phyloP scores from a whole-genome alignment of 2,113 vertebrate genomes.

The Mustela lutreola region DNA sequence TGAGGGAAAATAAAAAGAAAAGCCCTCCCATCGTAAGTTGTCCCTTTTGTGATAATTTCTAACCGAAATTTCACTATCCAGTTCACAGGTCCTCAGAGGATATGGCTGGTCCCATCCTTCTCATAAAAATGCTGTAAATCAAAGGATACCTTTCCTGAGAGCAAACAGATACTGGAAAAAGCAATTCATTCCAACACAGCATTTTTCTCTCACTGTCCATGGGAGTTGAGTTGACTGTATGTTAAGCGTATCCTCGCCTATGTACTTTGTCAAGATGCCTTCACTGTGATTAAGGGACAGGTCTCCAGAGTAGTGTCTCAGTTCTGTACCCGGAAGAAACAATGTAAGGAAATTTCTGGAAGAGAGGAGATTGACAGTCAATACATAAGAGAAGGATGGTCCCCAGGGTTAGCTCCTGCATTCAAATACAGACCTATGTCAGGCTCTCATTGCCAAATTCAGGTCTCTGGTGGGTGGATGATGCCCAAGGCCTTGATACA shows the following conservation, averaged over 20 bases:
- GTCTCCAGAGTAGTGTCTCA: slow-evolving; percentile 28
- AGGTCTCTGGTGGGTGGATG: not conserved
- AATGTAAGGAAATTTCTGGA: slow-evolving; percentile 47
- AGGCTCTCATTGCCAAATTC: not conserved
- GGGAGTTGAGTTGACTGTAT: not conserved
- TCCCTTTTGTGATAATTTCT: not conserved
- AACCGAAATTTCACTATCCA: slow-evolving; percentile 3
- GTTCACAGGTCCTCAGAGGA: slow-evolving; percentile 41
- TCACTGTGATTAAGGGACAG: slow-evolving; percentile 17
- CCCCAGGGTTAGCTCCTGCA: not conserved
- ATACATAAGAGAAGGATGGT: not conserved
- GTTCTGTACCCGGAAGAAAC: slow-evolving; percentile 29
- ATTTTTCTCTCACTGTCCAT: slow-evolving; percentile 34
- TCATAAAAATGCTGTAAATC: slow-evolving; percentile 47
- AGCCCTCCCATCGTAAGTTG: not conserved
- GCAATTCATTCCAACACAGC: slow-evolving; percentile 10
- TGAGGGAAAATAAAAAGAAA: no score
- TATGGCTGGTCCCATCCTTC: not conserved
- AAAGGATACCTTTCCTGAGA: slow-evolving; percentile 35
- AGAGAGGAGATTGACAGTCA: slow-evolving; percentile 29
- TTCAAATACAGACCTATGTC: not conserved
- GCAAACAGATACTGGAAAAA: slow-evolving; percentile 5
- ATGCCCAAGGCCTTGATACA: not conserved
- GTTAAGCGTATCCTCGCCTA: not conserved
- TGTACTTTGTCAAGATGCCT: slow-evolving; percentile 48